A percentile compares a stretch with the other conserved stretches of the same genome.
Conservation (phyloP, 2,888 invertebrate species). For the Trachelus stipa region DNA sequence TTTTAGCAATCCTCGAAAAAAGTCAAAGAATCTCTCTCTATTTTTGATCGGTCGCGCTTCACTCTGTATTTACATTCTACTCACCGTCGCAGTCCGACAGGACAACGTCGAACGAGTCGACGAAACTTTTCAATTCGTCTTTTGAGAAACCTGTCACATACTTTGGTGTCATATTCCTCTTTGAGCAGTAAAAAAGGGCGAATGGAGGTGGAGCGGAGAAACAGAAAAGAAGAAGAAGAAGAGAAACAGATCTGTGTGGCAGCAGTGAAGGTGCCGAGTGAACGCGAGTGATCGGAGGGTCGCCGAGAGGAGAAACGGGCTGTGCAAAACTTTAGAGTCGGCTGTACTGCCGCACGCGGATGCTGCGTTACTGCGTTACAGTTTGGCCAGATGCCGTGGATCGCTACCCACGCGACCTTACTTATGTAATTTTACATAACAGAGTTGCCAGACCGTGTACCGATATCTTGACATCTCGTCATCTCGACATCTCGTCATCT, state of each 20-base stretch:
- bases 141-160: slow-evolving; percentile 72
- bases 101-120: slow-evolving; percentile 84
- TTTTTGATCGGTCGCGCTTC: background rate
- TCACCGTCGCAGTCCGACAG: slow-evolving; percentile 89
- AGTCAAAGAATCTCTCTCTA: background rate
- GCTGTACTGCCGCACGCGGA: too few species aligned
- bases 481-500: too few species aligned
- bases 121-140: slow-evolving; percentile 73
- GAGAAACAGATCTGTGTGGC: too few species aligned
- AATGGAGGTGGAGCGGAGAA: background rate
- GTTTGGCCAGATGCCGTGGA: background rate
- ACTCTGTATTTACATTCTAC: slow-evolving; percentile 38
- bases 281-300: too few species aligned
- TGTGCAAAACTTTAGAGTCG: background rate
- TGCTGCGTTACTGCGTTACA: too few species aligned
- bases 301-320: background rate
- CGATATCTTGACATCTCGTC: too few species aligned
- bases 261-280: too few species aligned
- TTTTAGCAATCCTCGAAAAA: too few species aligned
- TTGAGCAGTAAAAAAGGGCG: slow-evolving; percentile 1
- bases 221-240: background rate
- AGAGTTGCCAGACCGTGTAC: too few species aligned
- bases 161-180: slow-evolving; percentile 59
- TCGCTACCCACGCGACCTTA: slow-evolving; percentile 21
- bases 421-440: slow-evolving; percentile 23